Evolutionary conservation across 2,888 invertebrate genomes (phyloP).

Genomic region (Sinotaia quadrata): DNA sequence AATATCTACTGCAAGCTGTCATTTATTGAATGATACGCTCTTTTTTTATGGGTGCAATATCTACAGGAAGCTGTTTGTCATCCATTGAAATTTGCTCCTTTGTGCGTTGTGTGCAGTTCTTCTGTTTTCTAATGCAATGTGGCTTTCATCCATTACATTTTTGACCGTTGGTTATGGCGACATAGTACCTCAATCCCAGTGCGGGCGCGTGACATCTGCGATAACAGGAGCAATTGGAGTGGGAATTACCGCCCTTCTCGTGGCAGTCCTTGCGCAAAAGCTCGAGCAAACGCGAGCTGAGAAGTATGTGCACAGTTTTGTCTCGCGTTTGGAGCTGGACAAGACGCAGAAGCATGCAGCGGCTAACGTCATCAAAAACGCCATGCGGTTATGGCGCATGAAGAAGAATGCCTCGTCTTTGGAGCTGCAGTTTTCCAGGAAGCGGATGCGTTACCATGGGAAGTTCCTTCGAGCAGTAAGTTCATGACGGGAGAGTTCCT

Average conservation of each 20-base stretch:
- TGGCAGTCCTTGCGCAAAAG: constrained; percentile 62
- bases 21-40: too few species aligned
- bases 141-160: constrained; percentile 62
- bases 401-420: constrained; percentile 24
- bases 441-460: constrained; percentile 46
- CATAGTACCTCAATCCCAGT: constrained; percentile 43
- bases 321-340: constrained; percentile 55
- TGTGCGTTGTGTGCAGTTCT: neutral
- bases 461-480: constrained; percentile 54
- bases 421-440: constrained; percentile 20
- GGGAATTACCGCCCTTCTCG: constrained; percentile 58
- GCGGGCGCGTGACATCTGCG: constrained; percentile 59
- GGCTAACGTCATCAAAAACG: constrained; percentile 60
- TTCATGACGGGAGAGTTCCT: too few species aligned
- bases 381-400: constrained; percentile 49
- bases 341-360: constrained; percentile 57
- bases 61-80: too few species aligned
- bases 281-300: constrained; percentile 61
- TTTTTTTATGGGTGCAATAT: too few species aligned
- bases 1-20: too few species aligned
- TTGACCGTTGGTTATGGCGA: constrained; percentile 63
- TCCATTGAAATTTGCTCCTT: too few species aligned
- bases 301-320: constrained; percentile 64
- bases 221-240: constrained; percentile 61
- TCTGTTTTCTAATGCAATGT: constrained; percentile 43